Conservation (phyloP, 2,797 vertebrate genomes). For the Pristis pectinata region DNA sequence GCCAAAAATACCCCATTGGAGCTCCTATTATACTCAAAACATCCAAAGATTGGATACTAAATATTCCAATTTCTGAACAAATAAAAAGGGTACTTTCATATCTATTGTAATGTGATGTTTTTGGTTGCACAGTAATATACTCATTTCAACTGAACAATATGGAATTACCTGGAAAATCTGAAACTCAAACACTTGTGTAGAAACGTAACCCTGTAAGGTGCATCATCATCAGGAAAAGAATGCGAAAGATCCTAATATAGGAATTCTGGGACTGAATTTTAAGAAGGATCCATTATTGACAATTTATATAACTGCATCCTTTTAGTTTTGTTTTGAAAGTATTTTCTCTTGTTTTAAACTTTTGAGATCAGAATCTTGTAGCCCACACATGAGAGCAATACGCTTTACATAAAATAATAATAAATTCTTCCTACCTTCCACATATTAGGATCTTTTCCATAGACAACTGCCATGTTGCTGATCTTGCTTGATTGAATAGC, state of each 20-base stretch:
- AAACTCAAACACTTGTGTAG: neutral
- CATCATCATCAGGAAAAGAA: neutral
- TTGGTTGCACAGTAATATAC: no score
- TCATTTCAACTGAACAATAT: neutral
- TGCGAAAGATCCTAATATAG: no score
- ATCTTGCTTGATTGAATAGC: constrained; percentile 73
- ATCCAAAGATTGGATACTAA: no score
- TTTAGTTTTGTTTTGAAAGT: neutral
- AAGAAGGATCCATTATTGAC: neutral
- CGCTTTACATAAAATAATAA: neutral
- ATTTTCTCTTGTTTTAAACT: neutral
- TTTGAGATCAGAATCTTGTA: neutral
- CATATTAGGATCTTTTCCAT: constrained; percentile 89
- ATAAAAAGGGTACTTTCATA: no score
- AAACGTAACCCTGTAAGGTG: neutral
- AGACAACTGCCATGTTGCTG: constrained; percentile 84
- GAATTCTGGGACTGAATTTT: neutral
- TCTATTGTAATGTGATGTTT: no score
- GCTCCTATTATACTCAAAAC: no score
- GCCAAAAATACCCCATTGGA: no score
- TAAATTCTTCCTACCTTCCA: constrained; percentile 78
- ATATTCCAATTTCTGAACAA: no score
- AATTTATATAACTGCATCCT: neutral
- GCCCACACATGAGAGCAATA: neutral
- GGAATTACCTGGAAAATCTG: neutral